Evolutionary conservation across 2,888 invertebrate species (phyloP), one percentile per base, ranked within the genome.

Genomic region (Cephus pulcher): DNA sequence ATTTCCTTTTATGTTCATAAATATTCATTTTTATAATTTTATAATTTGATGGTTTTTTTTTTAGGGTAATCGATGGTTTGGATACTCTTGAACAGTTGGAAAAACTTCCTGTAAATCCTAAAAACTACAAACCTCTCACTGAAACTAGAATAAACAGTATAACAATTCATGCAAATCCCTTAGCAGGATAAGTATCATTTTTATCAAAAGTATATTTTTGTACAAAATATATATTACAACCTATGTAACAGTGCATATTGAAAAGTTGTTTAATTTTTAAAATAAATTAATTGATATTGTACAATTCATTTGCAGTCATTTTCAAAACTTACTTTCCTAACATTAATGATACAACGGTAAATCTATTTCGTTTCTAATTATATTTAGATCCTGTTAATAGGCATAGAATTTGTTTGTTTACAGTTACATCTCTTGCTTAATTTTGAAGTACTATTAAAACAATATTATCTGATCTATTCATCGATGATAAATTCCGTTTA

Each of bases 151-250:
- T 99, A 85, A 96, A 96, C 88, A 95, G 94, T 87, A 94, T 98
- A 23, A 99, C 98, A 11, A 98, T 99, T 89, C 99, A 99, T 93
- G 98, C 99, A 4, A 99, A 99, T 94, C 99, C 99, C 30, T 92
- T 99, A 86, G 99, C 99, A 74, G 95, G 94, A 83, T 96, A 75
- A 15, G 76, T 76, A 69, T 68, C 30, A 76, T 35, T 76, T 76
- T 76, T 76, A 70, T 76, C 37, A 76, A 33, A 34, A 30, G 23
- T 74, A 40, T 74, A 33, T 77, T 74, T 74, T 35, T 74, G 40
- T 77, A 33, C 73, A 76, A 77, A 77, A 75, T 69, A 34, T 74
- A 34, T 77, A 69, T 34, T 33, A 71, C 32, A 71, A 23, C 9
- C 23, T 56, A 56, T 2, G 0, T 56, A 40, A 40, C 35, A 30